These are phyloP conservation scores for Andrena haemorrhoa DNA, from an alignment of 2,888 invertebrate species.

Conservation along the genomic window DNA sequence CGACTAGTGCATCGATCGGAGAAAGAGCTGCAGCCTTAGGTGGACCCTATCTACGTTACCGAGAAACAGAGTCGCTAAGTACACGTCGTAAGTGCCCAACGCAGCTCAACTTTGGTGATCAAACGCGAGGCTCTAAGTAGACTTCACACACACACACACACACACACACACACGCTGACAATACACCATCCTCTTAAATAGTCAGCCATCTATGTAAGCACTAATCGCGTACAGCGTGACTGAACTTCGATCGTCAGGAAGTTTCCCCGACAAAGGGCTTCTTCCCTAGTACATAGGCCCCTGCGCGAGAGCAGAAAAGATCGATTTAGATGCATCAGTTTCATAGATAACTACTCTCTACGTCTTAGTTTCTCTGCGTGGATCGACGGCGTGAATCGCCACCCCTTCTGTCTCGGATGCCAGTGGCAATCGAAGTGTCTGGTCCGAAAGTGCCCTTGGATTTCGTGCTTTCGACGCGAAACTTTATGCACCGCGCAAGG, in stretches of 20 bases:
- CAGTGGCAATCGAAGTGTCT: no score
- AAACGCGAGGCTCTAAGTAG: constrained; percentile 1
- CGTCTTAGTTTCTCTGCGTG: no score
- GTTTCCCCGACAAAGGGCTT: not conserved
- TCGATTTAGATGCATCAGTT: not conserved
- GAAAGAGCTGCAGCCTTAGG: not conserved
- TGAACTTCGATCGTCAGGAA: not conserved
- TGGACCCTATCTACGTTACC: not conserved
- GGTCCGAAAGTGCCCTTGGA: not conserved
- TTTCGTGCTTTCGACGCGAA: constrained; percentile 4
- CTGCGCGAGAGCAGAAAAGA: not conserved
- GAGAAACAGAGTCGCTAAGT: not conserved
- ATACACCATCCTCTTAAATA: not conserved
- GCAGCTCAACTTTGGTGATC: constrained; percentile 1
- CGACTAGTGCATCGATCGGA: not conserved
- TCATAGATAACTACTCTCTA: no score
- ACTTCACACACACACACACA: not conserved
- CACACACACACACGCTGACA: no score
- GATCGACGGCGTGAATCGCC: no score
- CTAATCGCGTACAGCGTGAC: not conserved
- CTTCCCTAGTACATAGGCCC: not conserved
- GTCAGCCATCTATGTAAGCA: not conserved
- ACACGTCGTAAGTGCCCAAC: not conserved
- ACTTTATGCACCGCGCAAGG: constrained; percentile 19
- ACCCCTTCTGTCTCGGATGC: no score